Percentiles rank a stretch among this genome's conserved stretches.
Evolutionary conservation across 1,140 invertebrate species (phyloP).

Genomic region (Drosophila teissieri): DNA sequence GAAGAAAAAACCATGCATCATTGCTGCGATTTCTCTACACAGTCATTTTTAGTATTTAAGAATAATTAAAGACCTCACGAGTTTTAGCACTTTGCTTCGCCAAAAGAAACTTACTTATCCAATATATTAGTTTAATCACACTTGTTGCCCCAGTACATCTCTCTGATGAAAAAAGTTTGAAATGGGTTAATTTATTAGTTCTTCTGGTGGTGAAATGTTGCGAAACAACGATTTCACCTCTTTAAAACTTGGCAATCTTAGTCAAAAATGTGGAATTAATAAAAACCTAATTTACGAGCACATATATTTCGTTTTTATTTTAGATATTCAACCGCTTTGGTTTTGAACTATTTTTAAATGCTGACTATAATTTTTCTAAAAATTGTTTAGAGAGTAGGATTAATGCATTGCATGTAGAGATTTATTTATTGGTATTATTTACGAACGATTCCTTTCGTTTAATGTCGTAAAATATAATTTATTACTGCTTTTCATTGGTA

Average conservation of each 20-base stretch:
- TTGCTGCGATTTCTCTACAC: constrained; percentile 4
- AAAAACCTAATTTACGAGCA: constrained; percentile 9
- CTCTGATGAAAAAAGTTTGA: neutral
- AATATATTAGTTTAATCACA: neutral
- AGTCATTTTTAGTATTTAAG: constrained; percentile 5
- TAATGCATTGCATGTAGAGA: too few species aligned
- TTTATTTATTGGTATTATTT: neutral
- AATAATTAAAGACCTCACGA: constrained; percentile 1
- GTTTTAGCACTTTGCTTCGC: neutral
- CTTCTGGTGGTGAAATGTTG: constrained; percentile 12
- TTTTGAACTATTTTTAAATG: neutral
- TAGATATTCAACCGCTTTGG: neutral
- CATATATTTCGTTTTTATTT: constrained; percentile 6
- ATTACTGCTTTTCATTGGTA: neutral
- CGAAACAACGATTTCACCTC: constrained; percentile 4
- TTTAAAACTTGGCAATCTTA: neutral
- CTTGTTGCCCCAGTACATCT: neutral
- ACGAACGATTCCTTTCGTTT: too few species aligned
- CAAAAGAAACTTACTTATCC: neutral
- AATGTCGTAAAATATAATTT: too few species aligned
- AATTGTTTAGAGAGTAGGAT: too few species aligned
- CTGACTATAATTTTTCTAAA: too few species aligned
- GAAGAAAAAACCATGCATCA: neutral
- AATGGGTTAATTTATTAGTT: constrained; percentile 19
- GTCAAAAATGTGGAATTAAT: constrained; percentile 29